Evolutionary conservation across 2,888 invertebrate genomes (phyloP).

Genomic region (Listrodromus nycthemerus): DNA sequence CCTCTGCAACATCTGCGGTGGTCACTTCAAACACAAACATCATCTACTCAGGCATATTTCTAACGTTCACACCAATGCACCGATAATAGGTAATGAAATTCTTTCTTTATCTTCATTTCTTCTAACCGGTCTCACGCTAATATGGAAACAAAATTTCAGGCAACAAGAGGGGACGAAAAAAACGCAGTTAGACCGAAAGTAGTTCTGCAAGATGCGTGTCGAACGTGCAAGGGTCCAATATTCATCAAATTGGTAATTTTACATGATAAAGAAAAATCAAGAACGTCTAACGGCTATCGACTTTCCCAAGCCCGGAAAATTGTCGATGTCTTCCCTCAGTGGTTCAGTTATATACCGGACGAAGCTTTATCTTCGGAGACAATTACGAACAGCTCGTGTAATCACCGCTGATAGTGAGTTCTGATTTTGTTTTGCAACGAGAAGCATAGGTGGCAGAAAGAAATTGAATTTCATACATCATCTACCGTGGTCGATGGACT

Average conservation of each 20-base stretch:
- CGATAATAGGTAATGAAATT: background rate
- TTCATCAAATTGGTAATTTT: background rate
- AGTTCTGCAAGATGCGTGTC: no score
- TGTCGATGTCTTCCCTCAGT: background rate
- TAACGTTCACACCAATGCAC: constrained; percentile 66
- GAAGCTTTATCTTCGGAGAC: background rate
- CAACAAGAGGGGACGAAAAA: background rate
- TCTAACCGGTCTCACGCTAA: background rate
- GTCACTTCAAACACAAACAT: constrained; percentile 85
- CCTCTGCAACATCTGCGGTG: constrained; percentile 79
- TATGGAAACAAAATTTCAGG: background rate
- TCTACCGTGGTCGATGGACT: background rate
- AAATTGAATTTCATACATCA: background rate
- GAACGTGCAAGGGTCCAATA: no score
- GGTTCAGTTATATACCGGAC: background rate
- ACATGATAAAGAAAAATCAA: background rate
- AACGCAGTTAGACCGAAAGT: background rate
- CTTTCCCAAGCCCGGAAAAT: background rate
- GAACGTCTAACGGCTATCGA: background rate
- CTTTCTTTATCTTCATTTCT: background rate
- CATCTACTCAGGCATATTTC: constrained; percentile 81
- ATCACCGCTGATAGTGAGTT: background rate
- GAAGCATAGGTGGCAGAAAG: background rate
- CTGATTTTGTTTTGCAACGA: background rate
- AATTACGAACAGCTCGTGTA: background rate